A percentile compares a stretch with the other conserved stretches of the same genome.
Evolutionary conservation across 1,140 invertebrate genomes (phyloP).

Genomic region (Pseudomyrmex concolor): DNA sequence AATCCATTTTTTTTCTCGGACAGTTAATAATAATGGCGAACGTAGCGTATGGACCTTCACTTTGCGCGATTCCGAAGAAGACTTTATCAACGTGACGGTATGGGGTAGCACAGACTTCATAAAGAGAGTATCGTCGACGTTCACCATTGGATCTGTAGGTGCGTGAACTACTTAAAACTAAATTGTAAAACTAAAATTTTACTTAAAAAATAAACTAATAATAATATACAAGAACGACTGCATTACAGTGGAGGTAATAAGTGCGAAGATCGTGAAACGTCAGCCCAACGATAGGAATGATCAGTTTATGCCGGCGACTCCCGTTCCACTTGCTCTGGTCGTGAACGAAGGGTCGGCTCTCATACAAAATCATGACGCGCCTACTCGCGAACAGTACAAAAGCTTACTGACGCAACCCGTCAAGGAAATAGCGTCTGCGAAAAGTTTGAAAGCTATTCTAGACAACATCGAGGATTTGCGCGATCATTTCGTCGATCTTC

Average conservation of each 20-base stretch:
- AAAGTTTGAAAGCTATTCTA: slow-evolving; percentile 77
- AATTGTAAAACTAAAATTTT: neutral
- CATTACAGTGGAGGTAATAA: slow-evolving; percentile 87
- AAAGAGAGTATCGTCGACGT: slow-evolving; percentile 85
- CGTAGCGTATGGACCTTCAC: slow-evolving; percentile 89
- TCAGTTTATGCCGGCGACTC: slow-evolving; percentile 87
- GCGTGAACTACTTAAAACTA: slow-evolving; percentile 61
- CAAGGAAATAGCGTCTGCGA: slow-evolving; percentile 81
- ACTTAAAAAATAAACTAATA: neutral
- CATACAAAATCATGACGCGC: slow-evolving; percentile 86
- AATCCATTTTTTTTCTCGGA: too few species aligned
- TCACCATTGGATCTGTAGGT: slow-evolving; percentile 88
- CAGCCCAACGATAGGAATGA: slow-evolving; percentile 86
- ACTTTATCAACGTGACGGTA: slow-evolving; percentile 89
- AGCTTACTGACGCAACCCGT: slow-evolving; percentile 86
- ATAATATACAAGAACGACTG: neutral
- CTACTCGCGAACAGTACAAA: slow-evolving; percentile 83
- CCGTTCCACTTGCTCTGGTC: slow-evolving; percentile 86
- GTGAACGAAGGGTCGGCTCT: slow-evolving; percentile 87
- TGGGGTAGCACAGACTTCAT: slow-evolving; percentile 88
- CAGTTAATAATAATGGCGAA: slow-evolving; percentile 78
- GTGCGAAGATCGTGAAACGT: slow-evolving; percentile 86
- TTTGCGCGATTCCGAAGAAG: slow-evolving; percentile 87
- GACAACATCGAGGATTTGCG: slow-evolving; percentile 78
- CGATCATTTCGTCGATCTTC: slow-evolving; percentile 81